These are phyloP conservation scores for Triplophysa siluroides DNA, from an alignment of 2,113 vertebrate species.

Conservation along the genomic window DNA sequence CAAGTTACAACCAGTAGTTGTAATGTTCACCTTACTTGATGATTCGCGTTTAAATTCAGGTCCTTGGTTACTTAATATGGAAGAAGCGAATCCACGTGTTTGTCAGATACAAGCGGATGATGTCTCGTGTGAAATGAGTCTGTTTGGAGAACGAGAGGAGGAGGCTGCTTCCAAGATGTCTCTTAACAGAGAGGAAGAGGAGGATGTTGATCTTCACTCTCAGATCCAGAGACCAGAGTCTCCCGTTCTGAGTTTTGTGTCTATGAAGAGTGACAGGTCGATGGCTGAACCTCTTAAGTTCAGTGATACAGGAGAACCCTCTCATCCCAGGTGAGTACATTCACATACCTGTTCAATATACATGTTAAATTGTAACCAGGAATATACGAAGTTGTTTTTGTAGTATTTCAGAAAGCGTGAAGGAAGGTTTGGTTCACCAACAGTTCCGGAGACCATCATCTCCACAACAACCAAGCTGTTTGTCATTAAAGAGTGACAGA, in stretches of 20 bases:
- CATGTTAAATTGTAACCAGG: no score
- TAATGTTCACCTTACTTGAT: no score
- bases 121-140: no score
- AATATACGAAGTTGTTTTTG: no score
- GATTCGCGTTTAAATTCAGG: no score
- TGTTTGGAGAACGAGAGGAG: no score
- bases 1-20: no score
- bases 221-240: not conserved
- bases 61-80: no score
- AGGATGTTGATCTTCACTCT: not conserved
- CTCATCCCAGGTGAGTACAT: not conserved
- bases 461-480: not conserved
- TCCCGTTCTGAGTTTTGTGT: not conserved
- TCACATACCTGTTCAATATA: not conserved
- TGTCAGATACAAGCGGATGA: no score
- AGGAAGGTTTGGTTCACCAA: not conserved
- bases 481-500: constrained; percentile 17
- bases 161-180: no score
- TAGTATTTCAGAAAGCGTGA: not conserved
- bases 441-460: not conserved
- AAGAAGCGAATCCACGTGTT: no score
- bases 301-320: not conserved
- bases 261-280: constrained; percentile 16
- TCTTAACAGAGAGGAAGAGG: not conserved
- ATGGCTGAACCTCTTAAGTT: constrained; percentile 16